Base-by-base conservation (phyloP, 2,888 invertebrate species). In the Danaus chrysippus region DNA sequence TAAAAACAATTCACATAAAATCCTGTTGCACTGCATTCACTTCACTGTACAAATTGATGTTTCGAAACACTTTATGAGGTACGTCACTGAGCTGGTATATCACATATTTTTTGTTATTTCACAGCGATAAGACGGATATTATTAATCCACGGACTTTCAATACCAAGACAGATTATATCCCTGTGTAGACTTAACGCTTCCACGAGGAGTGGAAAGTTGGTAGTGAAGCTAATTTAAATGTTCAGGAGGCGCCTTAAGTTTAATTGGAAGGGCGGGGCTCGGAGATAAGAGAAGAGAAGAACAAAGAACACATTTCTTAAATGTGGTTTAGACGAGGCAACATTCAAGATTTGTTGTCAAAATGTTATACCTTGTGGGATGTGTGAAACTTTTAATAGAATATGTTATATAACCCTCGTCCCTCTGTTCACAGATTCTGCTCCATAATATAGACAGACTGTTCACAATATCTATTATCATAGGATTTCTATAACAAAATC, bases 201-300 rank as follows among this genome's bases (percentile, higher is more conserved):
- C 42, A 58, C 52, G 17, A 11, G n/a, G 41, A 34, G 42, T 10
- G 19, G 44, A 13, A 55, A 55, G 23, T 42, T 56, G 19, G 12
- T 43, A 17, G 44, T 63, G 68, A 64, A 72, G 76, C 76, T 79
- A 79, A 82, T 79, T 81, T 79, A 79, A 82, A 78, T 79, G 78
- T 78, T 75, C 76, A 72, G 74, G 67, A 73, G 74, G 73, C 43
- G 59, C 55, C 63, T 66, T 63, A 65, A 67, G 63, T 66, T 69
- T 68, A 69, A 69, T 67, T 69, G 59, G 67, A 59, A 58, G 62
- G 61, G 61, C 64, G 64, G 59, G 63, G 66, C 63, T 49, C 11
- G 17, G 17, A 17, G 12, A n/a, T n/a, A 13, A 46, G 46, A n/a
- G 6, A 15, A 46, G 15, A 46, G 49, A 17, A 10, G 49, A 49